Conservation (phyloP, 2,797 vertebrate genomes). For the Enteromius argenteus region DNA sequence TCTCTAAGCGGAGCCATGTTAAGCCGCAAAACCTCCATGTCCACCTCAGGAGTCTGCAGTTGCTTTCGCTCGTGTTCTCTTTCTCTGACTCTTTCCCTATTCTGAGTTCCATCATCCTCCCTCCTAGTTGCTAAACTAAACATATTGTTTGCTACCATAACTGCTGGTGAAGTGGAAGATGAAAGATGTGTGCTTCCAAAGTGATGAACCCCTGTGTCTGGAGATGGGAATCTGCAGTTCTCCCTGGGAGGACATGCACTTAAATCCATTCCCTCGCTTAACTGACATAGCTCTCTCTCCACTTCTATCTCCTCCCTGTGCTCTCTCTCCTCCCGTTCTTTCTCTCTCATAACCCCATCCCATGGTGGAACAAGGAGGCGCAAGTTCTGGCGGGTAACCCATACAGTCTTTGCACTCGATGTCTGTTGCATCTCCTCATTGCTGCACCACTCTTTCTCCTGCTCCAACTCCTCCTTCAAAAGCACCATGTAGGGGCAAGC, state of each 20-base stretch:
- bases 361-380: slow-evolving; percentile 86
- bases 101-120: slow-evolving; percentile 49
- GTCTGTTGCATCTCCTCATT: slow-evolving; percentile 66
- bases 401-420: slow-evolving; percentile 69
- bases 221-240: slow-evolving; percentile 68
- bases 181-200: slow-evolving; percentile 65
- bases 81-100: slow-evolving; percentile 56
- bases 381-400: slow-evolving; percentile 83
- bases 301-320: slow-evolving; percentile 80
- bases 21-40: slow-evolving; percentile 86
- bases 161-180: slow-evolving; percentile 61
- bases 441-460: slow-evolving; percentile 38
- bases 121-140: slow-evolving; percentile 50
- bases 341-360: slow-evolving; percentile 74
- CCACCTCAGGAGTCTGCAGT: slow-evolving; percentile 81
- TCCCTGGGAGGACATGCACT: slow-evolving; percentile 71
- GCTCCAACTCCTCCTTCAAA: slow-evolving; percentile 69
- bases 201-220: slow-evolving; percentile 65
- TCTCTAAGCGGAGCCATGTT: slow-evolving; percentile 73
- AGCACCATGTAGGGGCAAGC: slow-evolving; percentile 87
- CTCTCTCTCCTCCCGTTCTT: slow-evolving; percentile 76
- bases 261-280: slow-evolving; percentile 80
- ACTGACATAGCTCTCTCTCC: slow-evolving; percentile 80
- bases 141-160: slow-evolving; percentile 57
- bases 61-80: slow-evolving; percentile 69